phyloP scores from a whole-genome alignment of 2,113 vertebrate genomes.

The Chiloscyllium plagiosum region DNA sequence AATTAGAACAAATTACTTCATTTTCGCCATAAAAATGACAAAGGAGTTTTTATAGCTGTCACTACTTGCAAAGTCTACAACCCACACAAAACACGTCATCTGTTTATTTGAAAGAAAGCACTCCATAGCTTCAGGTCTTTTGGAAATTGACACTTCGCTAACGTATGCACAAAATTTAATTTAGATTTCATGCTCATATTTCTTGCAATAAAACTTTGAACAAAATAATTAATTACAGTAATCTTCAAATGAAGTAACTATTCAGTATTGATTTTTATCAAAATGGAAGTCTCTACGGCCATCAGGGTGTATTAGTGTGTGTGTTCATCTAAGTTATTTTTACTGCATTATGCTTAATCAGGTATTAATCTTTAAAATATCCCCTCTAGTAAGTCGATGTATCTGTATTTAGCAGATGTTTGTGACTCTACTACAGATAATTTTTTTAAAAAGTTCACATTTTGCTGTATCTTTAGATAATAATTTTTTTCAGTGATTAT shows the following conservation, averaged over 20 bases:
- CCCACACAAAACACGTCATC: neutral
- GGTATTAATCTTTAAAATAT: neutral
- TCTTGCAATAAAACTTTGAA: neutral
- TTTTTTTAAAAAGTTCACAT: neutral
- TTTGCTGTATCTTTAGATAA: neutral
- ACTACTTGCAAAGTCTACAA: neutral
- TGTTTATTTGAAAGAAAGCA: neutral
- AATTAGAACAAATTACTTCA: neutral
- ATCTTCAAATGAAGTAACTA: neutral
- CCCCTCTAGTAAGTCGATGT: neutral
- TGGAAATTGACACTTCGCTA: neutral
- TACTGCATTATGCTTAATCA: conserved; percentile 1
- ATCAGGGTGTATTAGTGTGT: neutral
- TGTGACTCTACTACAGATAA: neutral
- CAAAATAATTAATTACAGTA: conserved; percentile 19
- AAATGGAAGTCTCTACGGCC: neutral
- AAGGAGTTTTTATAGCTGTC: neutral
- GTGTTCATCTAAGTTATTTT: neutral
- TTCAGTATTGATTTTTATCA: conserved; percentile 9
- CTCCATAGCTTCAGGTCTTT: neutral
- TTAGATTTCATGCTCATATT: neutral
- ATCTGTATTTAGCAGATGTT: neutral
- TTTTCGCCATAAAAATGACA: neutral
- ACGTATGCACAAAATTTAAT: neutral
- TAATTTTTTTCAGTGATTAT: neutral